Evolutionary conservation across 2,888 invertebrate species (phyloP), one percentile per base, ranked within the genome.

Genomic region (Tillus elongatus): DNA sequence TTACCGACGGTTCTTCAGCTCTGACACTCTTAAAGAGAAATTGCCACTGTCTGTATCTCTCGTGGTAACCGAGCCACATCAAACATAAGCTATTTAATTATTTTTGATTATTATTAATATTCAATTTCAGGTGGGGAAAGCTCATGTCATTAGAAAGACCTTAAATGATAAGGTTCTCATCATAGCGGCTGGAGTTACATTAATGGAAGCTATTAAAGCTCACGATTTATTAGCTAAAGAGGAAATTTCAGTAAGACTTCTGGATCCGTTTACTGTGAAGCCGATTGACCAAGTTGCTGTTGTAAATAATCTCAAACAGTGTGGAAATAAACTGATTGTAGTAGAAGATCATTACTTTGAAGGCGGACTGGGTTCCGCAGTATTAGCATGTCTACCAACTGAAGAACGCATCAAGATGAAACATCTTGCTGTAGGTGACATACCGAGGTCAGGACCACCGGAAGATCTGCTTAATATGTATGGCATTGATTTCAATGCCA

Each of bases 311-410:
- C 91, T 88, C 2, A 69, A 70, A 39, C 78, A 78, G 15, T 79
- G 74, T 36, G 80, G 79, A 2, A 88, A 89, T 1, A 69, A 76
- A 3, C 74, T 96, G 35, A 63, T 96, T 34, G 89, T 90, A 13
- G 89, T 92, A 0, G 96, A 96, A 63, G 96, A 96, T 63, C 96
- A 96, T 64, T 96, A 95, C 62, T 77, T 81, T 46, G 86, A 85
- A 63, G 91, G 95, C 43, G 96, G 95, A 27, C 57, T 96, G 35
- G 96, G 96, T 41, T 93, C 95, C 58, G 91, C 93, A 9, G 92
- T 93, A n/a, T 63, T 79, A 9, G 76, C 81, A 0, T 87, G 82
- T 4, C 68, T 91, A 38, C 75, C 83, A 2, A 64, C 73, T 44
- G 72, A 79, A 49, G 73, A 74, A 1, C 75, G 77, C 56, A 69